Percentiles rank a stretch among this genome's conserved stretches.
phyloP scores from a whole-genome alignment of 2,113 vertebrate genomes.

The Cryptomyrus ogoouensis region DNA sequence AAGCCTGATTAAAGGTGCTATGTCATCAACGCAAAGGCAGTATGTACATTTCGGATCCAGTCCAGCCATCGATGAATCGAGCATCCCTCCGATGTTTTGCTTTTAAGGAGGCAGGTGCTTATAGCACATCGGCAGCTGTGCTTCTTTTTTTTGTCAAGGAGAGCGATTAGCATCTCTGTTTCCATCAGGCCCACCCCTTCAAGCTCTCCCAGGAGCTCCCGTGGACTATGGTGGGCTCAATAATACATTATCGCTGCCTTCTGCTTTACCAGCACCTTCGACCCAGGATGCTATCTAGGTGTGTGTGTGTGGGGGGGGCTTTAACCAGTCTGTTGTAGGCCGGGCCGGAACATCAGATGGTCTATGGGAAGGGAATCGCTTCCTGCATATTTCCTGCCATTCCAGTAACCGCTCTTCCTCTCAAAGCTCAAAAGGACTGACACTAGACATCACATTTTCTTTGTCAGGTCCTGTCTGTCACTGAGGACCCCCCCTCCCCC shows the following conservation, averaged over 20 bases:
- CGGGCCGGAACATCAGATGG: not conserved
- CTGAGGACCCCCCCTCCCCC: not conserved
- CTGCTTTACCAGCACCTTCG: not conserved
- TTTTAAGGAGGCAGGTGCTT: conserved; percentile 26
- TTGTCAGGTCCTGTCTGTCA: not conserved
- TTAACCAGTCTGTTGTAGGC: not conserved
- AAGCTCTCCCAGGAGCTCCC: not conserved
- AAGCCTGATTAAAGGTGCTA: not conserved
- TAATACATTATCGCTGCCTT: not conserved
- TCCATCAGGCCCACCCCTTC: conserved; percentile 31
- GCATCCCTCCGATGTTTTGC: not conserved
- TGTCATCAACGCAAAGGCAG: not conserved
- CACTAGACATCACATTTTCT: not conserved
- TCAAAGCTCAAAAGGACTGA: not conserved
- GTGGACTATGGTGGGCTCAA: not conserved
- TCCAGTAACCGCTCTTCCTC: not conserved
- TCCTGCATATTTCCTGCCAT: not conserved
- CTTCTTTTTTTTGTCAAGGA: conserved; percentile 19
- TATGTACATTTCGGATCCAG: not conserved
- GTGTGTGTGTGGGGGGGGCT: not conserved
- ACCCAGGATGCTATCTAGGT: not conserved
- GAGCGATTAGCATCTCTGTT: conserved; percentile 21
- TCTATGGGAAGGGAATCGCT: not conserved
- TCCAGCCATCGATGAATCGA: not conserved
- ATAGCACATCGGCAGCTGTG: conserved; percentile 14